These are phyloP conservation scores for Ornithorhynchus anatinus DNA, from an alignment of 2,113 vertebrate species.

Conservation along the genomic window DNA sequence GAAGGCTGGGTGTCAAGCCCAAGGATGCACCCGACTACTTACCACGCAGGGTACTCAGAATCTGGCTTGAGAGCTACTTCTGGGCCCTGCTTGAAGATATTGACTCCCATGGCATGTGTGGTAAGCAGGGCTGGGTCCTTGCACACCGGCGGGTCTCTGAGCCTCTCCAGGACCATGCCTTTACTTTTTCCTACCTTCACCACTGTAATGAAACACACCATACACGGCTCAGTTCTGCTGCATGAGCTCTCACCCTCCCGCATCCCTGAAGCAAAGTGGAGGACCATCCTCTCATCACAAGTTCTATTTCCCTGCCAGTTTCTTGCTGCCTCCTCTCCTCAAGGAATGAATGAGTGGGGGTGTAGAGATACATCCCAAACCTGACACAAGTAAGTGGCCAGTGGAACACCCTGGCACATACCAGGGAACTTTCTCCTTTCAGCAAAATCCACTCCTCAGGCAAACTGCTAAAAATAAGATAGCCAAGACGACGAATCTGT, in stretches of 20 bases:
- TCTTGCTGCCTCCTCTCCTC: too few species aligned
- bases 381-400: too few species aligned
- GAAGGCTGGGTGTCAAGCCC: background rate
- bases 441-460: too few species aligned
- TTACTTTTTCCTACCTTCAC: constrained; percentile 78
- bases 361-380: too few species aligned
- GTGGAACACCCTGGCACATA: too few species aligned
- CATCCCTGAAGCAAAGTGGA: too few species aligned
- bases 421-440: too few species aligned
- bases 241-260: rapidly evolving
- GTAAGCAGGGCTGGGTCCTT: constrained; percentile 80
- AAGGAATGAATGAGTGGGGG: too few species aligned
- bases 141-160: constrained; percentile 85
- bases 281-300: too few species aligned
- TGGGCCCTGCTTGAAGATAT: constrained; percentile 85
- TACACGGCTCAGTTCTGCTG: background rate
- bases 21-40: constrained; percentile 5
- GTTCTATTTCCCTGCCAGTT: too few species aligned
- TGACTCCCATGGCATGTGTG: constrained; percentile 83
- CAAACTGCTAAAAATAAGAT: too few species aligned
- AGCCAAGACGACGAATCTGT: too few species aligned
- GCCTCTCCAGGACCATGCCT: constrained; percentile 66
- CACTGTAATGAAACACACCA: constrained; percentile 49
- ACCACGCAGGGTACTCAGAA: constrained; percentile 90
- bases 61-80: constrained; percentile 81